Evolutionary conservation across 2,888 invertebrate genomes (phyloP), one percentile per base, ranked within the genome.

Genomic region (Gymnosoma rotundatum): DNA sequence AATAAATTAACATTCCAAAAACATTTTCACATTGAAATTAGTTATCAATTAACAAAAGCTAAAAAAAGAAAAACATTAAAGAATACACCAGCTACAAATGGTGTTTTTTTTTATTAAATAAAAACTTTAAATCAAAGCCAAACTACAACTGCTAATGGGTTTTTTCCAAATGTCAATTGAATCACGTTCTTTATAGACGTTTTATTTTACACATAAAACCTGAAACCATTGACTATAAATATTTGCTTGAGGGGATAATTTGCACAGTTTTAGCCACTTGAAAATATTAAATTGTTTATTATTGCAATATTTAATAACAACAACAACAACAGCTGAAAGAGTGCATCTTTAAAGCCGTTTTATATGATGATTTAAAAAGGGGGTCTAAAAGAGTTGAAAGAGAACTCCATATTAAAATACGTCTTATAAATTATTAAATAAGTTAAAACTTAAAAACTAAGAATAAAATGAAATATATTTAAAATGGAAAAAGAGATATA

Each of bases 121-220:
- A 76, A 58, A 16, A 21, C 21, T 66, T 61, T 14, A 38, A 18
- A 67, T 50, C 52, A 69, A 78, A 78, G 42, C 60, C 42, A 66
- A 78, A 38, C 64, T 64, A 32, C 64, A 72, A 78, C 18, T 64
- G 64, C 32, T 73, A 79, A 79, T 72, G 72, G 69, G 42, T 56
- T 69, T 61, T 74, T 84, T 74, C n/a, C 45, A 84, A 84, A 84
- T 84, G 81, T 56, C 84, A 84, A 81, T 74, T 73, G 78, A 52
- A 84, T 84, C 84, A 81, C 80, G 84, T 78, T 81, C 18, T 52
- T 52, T 25, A 36, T 12, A 42, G 60, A 76, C 38, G 25, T 45
- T 64, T 66, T 45, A 45, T 67, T 83, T 75, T 66, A 54, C 54
- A 70, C 54, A 79, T 79, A 61, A 78, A 83, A 76, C 36, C 42